A percentile compares a stretch with the other conserved stretches of the same genome.
These are phyloP conservation scores for Scolopax bukidnonensis DNA, from an alignment of 2,797 vertebrate species.

Conservation along the genomic window DNA sequence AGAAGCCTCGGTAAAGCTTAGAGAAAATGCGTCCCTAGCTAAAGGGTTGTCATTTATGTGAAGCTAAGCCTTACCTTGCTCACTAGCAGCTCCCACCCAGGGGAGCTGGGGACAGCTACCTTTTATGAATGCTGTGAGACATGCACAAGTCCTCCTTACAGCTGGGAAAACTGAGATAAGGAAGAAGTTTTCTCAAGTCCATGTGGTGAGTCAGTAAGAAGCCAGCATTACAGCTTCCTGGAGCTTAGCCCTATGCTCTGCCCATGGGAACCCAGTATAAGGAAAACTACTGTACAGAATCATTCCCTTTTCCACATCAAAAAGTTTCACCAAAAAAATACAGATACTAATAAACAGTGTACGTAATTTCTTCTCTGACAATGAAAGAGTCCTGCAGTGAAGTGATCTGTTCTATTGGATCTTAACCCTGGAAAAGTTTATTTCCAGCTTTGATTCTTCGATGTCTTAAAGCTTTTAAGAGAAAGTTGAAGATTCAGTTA, in stretches of 20 bases:
- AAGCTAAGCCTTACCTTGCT: background rate
- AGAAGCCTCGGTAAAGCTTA: background rate
- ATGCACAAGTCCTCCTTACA: background rate
- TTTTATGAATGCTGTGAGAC: background rate
- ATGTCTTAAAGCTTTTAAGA: slow-evolving; percentile 46
- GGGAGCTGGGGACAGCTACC: background rate
- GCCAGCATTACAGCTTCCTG: background rate
- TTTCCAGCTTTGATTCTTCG: slow-evolving; percentile 28
- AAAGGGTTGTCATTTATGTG: background rate
- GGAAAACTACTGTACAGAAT: slow-evolving; percentile 8
- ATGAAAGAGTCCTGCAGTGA: background rate
- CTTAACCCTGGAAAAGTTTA: background rate
- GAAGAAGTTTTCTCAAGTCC: background rate
- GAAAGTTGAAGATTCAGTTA: background rate
- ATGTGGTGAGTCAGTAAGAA: background rate
- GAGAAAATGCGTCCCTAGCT: background rate
- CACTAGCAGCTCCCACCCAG: background rate
- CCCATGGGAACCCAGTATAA: background rate
- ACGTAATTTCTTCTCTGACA: background rate
- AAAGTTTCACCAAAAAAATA: background rate
- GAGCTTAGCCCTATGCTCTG: background rate
- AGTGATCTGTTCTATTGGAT: background rate
- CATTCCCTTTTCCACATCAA: background rate
- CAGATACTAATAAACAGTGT: background rate
- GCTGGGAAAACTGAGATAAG: background rate